Evolutionary conservation across 2,797 vertebrate genomes (phyloP).

Genomic region (Fratercula arctica): DNA sequence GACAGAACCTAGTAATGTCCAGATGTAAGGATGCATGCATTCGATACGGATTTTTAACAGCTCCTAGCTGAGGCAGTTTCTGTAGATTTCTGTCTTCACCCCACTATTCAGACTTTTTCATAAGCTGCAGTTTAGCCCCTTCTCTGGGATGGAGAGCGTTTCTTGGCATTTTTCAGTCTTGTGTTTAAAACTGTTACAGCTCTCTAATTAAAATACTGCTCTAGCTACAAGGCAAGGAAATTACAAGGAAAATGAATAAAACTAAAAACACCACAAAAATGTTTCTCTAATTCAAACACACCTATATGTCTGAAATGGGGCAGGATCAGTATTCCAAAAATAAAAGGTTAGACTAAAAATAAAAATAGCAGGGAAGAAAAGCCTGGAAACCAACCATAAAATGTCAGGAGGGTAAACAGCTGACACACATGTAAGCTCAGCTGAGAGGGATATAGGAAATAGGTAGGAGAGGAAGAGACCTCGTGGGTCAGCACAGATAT

Average conservation of each 20-base stretch:
- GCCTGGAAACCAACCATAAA: background rate
- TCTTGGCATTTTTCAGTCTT: background rate
- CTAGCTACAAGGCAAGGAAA: background rate
- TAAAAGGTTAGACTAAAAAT: background rate
- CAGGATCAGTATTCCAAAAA: background rate
- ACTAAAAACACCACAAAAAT: background rate
- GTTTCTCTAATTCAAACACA: background rate
- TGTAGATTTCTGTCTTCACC: background rate
- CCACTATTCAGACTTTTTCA: background rate
- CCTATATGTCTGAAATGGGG: background rate
- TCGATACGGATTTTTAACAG: background rate
- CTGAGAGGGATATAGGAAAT: background rate
- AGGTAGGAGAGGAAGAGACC: background rate
- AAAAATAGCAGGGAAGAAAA: background rate
- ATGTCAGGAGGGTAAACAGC: background rate
- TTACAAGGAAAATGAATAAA: background rate
- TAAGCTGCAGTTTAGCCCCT: background rate
- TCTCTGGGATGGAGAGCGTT: background rate
- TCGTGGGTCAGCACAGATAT: background rate
- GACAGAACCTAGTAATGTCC: background rate
- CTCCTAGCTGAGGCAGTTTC: background rate
- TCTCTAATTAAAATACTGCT: background rate
- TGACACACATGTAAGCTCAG: background rate
- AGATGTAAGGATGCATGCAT: background rate
- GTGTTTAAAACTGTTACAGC: background rate